Percentiles rank a stretch among this genome's conserved stretches.
phyloP scores from a whole-genome alignment of 2,888 invertebrate species.

The Craniophora ligustri region DNA sequence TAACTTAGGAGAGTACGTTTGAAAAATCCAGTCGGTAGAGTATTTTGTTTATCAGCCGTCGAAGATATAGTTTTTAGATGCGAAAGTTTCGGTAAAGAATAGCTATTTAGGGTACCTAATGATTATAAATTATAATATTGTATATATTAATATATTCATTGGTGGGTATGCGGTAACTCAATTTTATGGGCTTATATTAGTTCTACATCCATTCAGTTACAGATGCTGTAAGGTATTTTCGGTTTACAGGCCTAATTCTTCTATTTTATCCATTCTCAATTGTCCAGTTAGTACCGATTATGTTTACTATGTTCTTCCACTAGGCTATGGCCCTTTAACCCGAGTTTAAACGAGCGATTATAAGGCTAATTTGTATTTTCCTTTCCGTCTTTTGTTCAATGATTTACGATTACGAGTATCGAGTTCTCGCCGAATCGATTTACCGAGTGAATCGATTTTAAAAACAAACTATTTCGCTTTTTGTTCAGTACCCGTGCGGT shows the following conservation, averaged over 20 bases:
- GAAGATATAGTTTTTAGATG: too few species aligned
- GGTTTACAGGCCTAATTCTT: neutral
- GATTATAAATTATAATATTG: too few species aligned
- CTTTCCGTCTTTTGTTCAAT: slow-evolving; percentile 85
- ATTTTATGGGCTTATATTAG: too few species aligned
- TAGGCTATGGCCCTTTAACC: slow-evolving; percentile 47
- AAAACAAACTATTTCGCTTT: slow-evolving; percentile 66
- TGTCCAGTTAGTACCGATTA: slow-evolving; percentile 21
- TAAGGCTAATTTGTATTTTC: slow-evolving; percentile 85
- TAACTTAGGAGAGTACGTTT: slow-evolving; percentile 24
- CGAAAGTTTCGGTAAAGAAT: too few species aligned
- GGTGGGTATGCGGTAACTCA: too few species aligned
- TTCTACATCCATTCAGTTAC: too few species aligned
- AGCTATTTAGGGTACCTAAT: too few species aligned
- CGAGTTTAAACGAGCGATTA: slow-evolving; percentile 76
- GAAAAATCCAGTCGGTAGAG: slow-evolving; percentile 4
- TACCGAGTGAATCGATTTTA: slow-evolving; percentile 67
- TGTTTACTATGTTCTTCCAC: slow-evolving; percentile 52
- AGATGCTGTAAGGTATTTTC: too few species aligned
- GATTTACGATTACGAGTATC: slow-evolving; percentile 81
- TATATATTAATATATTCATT: too few species aligned
- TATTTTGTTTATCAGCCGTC: neutral
- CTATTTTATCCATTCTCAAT: neutral
- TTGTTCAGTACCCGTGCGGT: slow-evolving; percentile 40
- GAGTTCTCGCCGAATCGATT: slow-evolving; percentile 73